phyloP scores from a whole-genome alignment of 1,140 invertebrate species.

The Drosophila tristis region DNA sequence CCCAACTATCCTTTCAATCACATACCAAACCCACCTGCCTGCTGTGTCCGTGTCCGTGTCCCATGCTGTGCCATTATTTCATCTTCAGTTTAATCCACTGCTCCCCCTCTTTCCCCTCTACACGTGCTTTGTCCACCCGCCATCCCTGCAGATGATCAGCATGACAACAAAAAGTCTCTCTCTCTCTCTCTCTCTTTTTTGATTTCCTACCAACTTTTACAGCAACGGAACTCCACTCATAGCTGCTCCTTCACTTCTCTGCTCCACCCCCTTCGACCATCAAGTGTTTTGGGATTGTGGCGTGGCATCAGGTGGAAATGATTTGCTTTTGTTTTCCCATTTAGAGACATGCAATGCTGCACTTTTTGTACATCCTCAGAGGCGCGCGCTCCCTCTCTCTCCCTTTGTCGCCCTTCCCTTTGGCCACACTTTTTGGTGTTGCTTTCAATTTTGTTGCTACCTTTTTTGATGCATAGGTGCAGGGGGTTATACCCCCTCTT shows the following conservation, averaged over 20 bases:
- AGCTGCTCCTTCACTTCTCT: neutral
- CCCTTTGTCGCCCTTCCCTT: constrained; percentile 8
- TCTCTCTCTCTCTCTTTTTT: constrained; percentile 5
- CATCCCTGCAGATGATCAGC: constrained; percentile 13
- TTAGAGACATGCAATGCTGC: constrained; percentile 50
- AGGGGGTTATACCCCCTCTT: constrained; percentile 14
- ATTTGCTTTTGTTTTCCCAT: constrained; percentile 49
- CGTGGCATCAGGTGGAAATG: constrained; percentile 53
- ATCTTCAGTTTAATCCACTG: no score
- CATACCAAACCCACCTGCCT: no score
- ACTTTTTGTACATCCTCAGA: constrained; percentile 24
- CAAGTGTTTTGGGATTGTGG: constrained; percentile 31
- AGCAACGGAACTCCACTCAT: constrained; percentile 34
- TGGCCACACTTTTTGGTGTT: constrained; percentile 72
- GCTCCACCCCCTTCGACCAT: constrained; percentile 2
- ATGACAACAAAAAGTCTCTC: constrained; percentile 32
- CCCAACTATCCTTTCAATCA: neutral
- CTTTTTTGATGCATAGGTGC: constrained; percentile 6
- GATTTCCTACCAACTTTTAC: constrained; percentile 53
- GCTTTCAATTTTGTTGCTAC: constrained; percentile 72
- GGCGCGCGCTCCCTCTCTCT: neutral
- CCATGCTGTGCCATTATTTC: constrained; percentile 3
- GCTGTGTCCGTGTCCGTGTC: no score
- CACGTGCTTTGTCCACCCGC: no score
- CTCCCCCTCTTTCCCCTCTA: no score